Evolutionary conservation across 2,113 vertebrate genomes (phyloP).

Genomic region (Caracal caracal): DNA sequence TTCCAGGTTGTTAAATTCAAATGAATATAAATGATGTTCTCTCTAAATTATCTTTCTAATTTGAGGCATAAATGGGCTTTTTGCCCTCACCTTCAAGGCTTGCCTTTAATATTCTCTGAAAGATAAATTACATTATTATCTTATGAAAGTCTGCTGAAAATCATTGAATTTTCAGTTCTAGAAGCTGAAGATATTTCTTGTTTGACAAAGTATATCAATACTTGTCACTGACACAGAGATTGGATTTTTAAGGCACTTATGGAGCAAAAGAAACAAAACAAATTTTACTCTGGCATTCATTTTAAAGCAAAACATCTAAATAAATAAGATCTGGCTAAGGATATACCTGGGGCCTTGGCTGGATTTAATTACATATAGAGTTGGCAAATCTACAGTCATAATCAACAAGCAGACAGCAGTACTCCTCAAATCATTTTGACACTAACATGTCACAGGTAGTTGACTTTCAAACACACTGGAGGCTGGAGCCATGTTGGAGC

Average conservation of each 20-base stretch:
- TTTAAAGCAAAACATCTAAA: conserved; percentile 69
- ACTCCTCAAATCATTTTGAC: neutral
- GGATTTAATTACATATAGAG: conserved; percentile 34
- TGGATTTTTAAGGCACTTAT: conserved; percentile 78
- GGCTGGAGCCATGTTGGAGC: neutral
- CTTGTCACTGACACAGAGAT: conserved; percentile 77
- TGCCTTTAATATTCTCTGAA: conserved; percentile 79
- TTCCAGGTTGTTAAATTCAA: conserved; percentile 70
- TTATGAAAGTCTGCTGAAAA: conserved; percentile 79
- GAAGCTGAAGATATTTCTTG: conserved; percentile 78
- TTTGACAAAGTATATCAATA: conserved; percentile 84
- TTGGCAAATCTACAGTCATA: neutral
- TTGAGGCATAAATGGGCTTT: conserved; percentile 70
- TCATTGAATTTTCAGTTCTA: conserved; percentile 74
- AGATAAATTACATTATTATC: conserved; percentile 85
- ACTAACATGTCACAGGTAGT: neutral
- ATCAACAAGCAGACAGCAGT: neutral
- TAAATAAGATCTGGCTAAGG: conserved; percentile 55
- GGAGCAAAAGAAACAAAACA: conserved; percentile 74
- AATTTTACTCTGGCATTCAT: conserved; percentile 49
- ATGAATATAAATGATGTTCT: conserved; percentile 66
- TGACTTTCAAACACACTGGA: neutral
- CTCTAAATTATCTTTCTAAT: conserved; percentile 77
- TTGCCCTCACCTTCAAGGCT: conserved; percentile 76
- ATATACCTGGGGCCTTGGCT: conserved; percentile 27